Base-by-base conservation (phyloP, 2,797 vertebrate genomes). In the Argya squamiceps region DNA sequence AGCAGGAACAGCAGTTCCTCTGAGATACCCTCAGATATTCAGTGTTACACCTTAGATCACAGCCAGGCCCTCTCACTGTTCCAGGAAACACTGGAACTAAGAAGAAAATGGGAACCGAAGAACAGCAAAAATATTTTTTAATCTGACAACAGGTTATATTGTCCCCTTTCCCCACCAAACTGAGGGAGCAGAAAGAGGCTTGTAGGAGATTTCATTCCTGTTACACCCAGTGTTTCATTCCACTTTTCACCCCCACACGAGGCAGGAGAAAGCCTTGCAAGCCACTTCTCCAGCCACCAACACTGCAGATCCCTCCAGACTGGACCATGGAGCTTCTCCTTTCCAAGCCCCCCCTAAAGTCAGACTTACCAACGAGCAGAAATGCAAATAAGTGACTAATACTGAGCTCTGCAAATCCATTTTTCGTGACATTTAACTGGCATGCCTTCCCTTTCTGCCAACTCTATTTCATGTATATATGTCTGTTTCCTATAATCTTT, bases 401-500 rank as follows among this genome's bases (percentile, higher is more conserved):
- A 89, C 1, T 43, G 71, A 85, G 89, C 43, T 88, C 77, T 39
- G 29, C 19, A 86, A 89, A 63, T 78, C 60, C 53, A 65, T 91
- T 75, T 92, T 68, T 80, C 2, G 3, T 29, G 19, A 9, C 58
- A 55, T 52, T 94, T 94, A 88, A 88, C 71, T 68, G 94, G 65
- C 76, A 86, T 63, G 73, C 78, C 56, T 88, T 76, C 41, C 58
- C 27, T 60, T 85, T 79, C 62, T 80, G 90, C 9, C 46, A 83
- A 94, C 85, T 49, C 34, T 52, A 85, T 83, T 89, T 77, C 53
- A 85, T 75, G 86, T 77, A 26, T 49, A 47, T 83, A 36, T 80
- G 88, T 79, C 75, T 91, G 53, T 64, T 91, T 92, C 59, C 91
- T 60, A 34, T 68, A 70, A 96, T 91, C 95, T 89, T 43, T 80